Evolutionary conservation across 2,113 vertebrate species (phyloP).

Genomic region (Prunella himalayana): DNA sequence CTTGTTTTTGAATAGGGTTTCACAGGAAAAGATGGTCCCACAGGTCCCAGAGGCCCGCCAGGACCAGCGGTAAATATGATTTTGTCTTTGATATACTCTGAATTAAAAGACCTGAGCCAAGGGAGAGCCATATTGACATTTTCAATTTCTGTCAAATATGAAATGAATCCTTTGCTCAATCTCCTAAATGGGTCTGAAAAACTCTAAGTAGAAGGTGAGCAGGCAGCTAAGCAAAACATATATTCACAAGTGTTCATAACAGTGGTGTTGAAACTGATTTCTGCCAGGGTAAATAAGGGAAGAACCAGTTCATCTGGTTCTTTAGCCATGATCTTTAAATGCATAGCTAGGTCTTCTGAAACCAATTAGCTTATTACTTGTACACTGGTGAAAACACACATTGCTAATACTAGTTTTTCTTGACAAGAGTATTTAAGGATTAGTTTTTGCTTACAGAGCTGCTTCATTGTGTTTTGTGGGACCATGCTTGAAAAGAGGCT

Average conservation of each 20-base stretch:
- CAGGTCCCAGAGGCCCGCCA: conserved; percentile 87
- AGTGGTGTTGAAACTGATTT: background rate
- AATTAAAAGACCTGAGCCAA: background rate
- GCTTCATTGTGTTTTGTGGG: background rate
- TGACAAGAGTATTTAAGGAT: background rate
- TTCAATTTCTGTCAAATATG: background rate
- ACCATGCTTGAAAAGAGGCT: background rate
- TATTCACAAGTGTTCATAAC: background rate
- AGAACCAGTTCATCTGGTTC: background rate
- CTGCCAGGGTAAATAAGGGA: background rate
- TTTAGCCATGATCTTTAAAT: background rate
- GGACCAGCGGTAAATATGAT: conserved; percentile 85
- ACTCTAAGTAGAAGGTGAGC: background rate
- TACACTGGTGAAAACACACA: background rate
- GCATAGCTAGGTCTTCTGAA: background rate
- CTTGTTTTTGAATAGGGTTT: conserved; percentile 81
- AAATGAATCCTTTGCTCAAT: background rate
- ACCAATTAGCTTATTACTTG: background rate
- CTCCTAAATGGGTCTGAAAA: background rate
- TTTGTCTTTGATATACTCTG: background rate
- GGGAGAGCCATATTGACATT: background rate
- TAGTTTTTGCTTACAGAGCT: background rate
- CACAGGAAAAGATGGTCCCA: conserved; percentile 87
- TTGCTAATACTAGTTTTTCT: background rate
- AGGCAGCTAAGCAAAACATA: background rate